Base-by-base conservation (phyloP, 1,140 invertebrate genomes). In the Hylyphantes graminicola region DNA sequence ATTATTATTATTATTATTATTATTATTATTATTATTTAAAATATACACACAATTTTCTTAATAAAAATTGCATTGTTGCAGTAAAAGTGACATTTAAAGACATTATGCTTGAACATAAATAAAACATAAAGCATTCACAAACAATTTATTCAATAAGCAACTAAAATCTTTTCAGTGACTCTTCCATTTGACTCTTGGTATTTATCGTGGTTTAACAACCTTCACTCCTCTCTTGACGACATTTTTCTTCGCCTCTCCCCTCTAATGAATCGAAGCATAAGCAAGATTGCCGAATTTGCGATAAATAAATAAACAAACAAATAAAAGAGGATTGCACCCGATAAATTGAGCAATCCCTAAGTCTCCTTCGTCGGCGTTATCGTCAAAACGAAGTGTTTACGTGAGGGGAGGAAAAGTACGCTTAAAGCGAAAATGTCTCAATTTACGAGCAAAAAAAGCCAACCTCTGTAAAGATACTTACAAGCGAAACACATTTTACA, bases 361-460 rank as follows among this genome's bases (percentile, higher is more conserved):
- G 50, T 76, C 74, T 57, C 64, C 57, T 76, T 63, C 15, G 55
- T 51, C 72, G 72, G 55, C 72, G 55, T 74, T 74, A 74, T 74
- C 72, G 72, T 59, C 35, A 19, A 19, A 7, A 19, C 15, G 35
- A 50, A 51, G 59, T 51, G 57, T 53, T 70, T 10, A 17, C 10
- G 51, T 17, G 76, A 10, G 63, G 35, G 63, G 74, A 15, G 17
- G 74, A 78, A 78, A 78, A 19, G 79, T 73, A 73, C 65, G 68
- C 79, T 81, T 81, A 81, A 72, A 81, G 65, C 76, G 79, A 81
- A 81, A 81, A 81, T 81, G 80, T 83, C 68, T 74, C 80, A 83
- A 83, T 74, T 83, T 83, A 74, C 72, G 72, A 83, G 70, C 65
- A 19, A 63, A 63, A 19, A 70, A 35, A 35, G 35, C 35, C 54